Evolutionary conservation across 2,113 vertebrate species (phyloP).

Genomic region (Paralichthys olivaceus): DNA sequence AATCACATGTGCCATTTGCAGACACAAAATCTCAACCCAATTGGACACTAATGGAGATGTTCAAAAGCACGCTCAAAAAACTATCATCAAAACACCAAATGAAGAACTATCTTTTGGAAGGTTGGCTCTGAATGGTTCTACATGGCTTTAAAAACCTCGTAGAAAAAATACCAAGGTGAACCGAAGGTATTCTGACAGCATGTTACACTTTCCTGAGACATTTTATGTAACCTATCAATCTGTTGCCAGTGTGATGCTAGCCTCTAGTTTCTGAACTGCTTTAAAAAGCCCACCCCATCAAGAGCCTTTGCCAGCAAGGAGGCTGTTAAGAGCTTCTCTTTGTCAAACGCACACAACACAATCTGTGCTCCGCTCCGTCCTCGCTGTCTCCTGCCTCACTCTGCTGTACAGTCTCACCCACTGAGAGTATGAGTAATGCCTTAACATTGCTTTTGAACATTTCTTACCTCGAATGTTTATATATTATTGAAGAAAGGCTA

Average conservation of each 20-base stretch:
- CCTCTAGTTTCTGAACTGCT: constrained; percentile 22
- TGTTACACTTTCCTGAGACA: too few species aligned
- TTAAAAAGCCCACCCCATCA: constrained; percentile 37
- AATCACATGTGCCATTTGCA: not conserved
- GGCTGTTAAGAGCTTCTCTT: constrained; percentile 55
- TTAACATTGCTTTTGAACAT: constrained; percentile 24
- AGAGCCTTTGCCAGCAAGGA: constrained; percentile 30
- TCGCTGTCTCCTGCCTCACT: constrained; percentile 11
- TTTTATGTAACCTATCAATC: too few species aligned
- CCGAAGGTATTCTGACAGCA: not conserved
- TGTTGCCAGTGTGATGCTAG: constrained; percentile 16
- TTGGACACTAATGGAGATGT: not conserved
- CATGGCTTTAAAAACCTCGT: not conserved
- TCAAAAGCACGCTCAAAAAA: not conserved
- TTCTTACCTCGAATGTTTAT: constrained; percentile 19
- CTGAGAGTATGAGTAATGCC: constrained; percentile 25
- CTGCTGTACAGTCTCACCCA: constrained; percentile 16
- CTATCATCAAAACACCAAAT: too few species aligned
- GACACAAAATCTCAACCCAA: not conserved
- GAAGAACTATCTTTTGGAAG: not conserved
- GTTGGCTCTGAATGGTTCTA: not conserved
- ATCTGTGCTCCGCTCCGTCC: constrained; percentile 47
- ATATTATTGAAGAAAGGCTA: constrained; percentile 1
- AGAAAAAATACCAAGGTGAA: not conserved
- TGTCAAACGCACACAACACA: constrained; percentile 68